Conservation (phyloP, 2,113 vertebrate species). For the Neodontobutis hainanensis region DNA sequence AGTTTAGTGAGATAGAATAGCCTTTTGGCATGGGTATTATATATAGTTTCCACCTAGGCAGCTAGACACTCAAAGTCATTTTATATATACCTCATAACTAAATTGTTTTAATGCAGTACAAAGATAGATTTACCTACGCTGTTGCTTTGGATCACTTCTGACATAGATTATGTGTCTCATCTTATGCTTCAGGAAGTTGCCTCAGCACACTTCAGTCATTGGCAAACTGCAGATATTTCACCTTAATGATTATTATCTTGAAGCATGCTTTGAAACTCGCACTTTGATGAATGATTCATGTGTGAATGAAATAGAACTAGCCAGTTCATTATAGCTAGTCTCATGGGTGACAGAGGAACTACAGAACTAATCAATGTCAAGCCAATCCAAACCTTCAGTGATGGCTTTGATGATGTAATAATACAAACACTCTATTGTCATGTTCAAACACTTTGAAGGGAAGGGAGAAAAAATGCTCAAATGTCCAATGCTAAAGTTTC, state of each 20-base stretch:
- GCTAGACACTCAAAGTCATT: too few relatives aligned
- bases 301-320: slow-evolving; percentile 38
- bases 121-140: too few relatives aligned
- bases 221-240: slow-evolving; percentile 33
- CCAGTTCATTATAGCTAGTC: slow-evolving; percentile 32
- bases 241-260: slow-evolving; percentile 17
- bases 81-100: too few relatives aligned
- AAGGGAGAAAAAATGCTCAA: not conserved
- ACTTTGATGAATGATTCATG: slow-evolving; percentile 64
- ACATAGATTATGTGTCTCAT: not conserved
- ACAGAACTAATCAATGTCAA: slow-evolving; percentile 34
- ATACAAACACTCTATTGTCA: slow-evolving; percentile 34
- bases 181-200: not conserved
- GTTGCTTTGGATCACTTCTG: not conserved
- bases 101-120: too few relatives aligned
- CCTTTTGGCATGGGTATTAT: too few relatives aligned
- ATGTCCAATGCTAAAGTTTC: not conserved
- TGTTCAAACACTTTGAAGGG: slow-evolving; percentile 25
- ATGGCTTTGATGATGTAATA: slow-evolving; percentile 57
- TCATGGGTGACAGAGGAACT: slow-evolving; percentile 12
- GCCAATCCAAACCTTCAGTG: slow-evolving; percentile 10
- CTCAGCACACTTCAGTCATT: slow-evolving; percentile 8
- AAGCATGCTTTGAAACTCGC: slow-evolving; percentile 45
- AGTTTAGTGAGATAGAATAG: not conserved
- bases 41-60: too few relatives aligned